Evolutionary conservation across 2,888 invertebrate genomes (phyloP), one percentile per base, ranked within the genome.

Genomic region (Molanna angustata): DNA sequence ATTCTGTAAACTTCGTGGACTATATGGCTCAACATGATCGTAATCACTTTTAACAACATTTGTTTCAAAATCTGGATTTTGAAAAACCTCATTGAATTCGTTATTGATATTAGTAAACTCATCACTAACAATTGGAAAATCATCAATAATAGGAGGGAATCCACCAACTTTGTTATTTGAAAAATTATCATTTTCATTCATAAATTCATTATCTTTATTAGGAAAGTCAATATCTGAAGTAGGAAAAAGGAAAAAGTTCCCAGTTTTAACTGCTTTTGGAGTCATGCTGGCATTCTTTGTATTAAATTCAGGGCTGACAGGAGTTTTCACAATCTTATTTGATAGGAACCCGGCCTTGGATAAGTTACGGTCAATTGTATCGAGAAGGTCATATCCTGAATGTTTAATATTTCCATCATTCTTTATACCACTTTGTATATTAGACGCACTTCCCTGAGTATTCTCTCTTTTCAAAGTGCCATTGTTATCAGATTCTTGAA

Each of bases 201-300:
- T 21, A 2, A 37, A 17, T 16, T 47, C 42, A 17, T 52, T 42
- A 27, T 53, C 48, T 14, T 35, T n/a, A 42, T 40, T 46, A 17
- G n/a, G n/a, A n/a, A n/a, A n/a, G n/a, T n/a, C n/a, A n/a, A n/a
- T n/a, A n/a, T n/a, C n/a, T n/a, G n/a, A n/a, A n/a, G n/a, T n/a
- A 17, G 56, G 53, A 39, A 53, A 57, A 2, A 53, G 20, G 18
- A 57, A 57, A 43, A 41, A 57, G 9, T 49, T 45, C 18, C 22
- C 49, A 32, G 57, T 49, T 17, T 52, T 52, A 18, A 57, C 45
- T 1, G 51, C 48, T 32, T 55, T 57, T 14, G 57, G 57, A 4
- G 57, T 57, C 32, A 57, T 19, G 17, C 57, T 57, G 11, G 57
- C 57, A 43, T 57, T 57, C 20, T 53, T 54, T 14, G 57, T 57